These are phyloP conservation scores for Idaea straminata DNA, from an alignment of 2,888 invertebrate species.

Conservation along the genomic window DNA sequence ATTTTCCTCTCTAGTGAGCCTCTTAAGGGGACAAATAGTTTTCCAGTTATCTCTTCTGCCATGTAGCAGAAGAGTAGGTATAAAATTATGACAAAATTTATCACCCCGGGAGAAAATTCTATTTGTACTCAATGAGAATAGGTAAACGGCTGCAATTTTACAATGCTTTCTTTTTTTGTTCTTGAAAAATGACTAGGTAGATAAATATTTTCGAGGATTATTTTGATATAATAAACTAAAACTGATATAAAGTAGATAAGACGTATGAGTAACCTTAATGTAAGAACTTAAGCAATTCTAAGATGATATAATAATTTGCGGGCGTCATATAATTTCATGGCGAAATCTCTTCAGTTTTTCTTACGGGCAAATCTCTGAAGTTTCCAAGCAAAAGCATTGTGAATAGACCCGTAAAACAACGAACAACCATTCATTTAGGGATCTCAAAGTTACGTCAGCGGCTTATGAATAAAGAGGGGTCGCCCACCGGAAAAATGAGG, in stretches of 20 bases:
- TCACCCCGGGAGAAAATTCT: too few relatives aligned
- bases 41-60: too few relatives aligned
- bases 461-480: conserved; percentile 77
- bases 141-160: too few relatives aligned
- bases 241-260: not conserved
- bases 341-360: conserved; percentile 53
- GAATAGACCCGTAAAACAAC: conserved; percentile 79
- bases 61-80: too few relatives aligned
- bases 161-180: too few relatives aligned
- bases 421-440: conserved; percentile 78
- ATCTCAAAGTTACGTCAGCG: conserved; percentile 73
- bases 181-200: too few relatives aligned
- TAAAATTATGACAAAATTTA: too few relatives aligned
- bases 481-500: conserved; percentile 64
- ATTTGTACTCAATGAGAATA: too few relatives aligned
- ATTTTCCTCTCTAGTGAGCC: too few relatives aligned
- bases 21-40: too few relatives aligned
- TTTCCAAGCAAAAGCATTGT: conserved; percentile 72
- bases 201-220: not conserved
- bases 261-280: not conserved
- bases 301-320: conserved; percentile 51
- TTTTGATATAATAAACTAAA: not conserved
- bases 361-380: conserved; percentile 65
- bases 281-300: conserved; percentile 31
- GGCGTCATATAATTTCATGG: conserved; percentile 53